Base-by-base conservation (phyloP, 2,113 vertebrate species). In the Albula goreensis region DNA sequence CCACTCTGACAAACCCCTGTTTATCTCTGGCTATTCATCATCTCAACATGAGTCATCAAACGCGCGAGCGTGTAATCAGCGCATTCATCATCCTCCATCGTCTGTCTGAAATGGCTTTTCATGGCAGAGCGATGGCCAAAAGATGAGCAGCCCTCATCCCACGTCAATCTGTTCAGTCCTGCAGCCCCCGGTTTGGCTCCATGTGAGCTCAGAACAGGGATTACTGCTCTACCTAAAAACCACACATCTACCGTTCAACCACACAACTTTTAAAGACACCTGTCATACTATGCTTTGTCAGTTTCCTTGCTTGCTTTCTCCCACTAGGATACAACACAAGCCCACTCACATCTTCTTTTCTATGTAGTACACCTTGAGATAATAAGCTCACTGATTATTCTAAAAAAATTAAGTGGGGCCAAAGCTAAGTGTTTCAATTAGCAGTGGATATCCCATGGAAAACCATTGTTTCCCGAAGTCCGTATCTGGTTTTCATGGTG, bases 1-100 rank as follows among this genome's bases (percentile, higher is more conserved):
- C 83, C 85, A 87, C 85, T 41, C 80, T 31, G 60, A 80, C 66
- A 51, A 41, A 53, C 31, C 86, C 57, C 88, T 87, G 88, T 87
- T 84, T 84, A 81, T 81, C 19, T 50, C 17, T 17, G 22, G 9
- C n/a, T 81, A 50, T 50, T 79, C 78, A 49, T 79, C 78, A 79
- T 79, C 78, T 48, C 78, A 79, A 25, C 7, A 49, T 79, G 12
- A 79, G 49, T 79, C 78, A 49, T 79, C 78, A 50, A 15, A 49
- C 4, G 78, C 17, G 78, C 9, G 70, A 31, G 15, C 48, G 49
- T 50, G 49, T 79, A 50, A 79, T 49, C 48, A 79, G 15, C 2
- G 49, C 48, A 79, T 48, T 79, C 78, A 49, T 79, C 70, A n/a
- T 74, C 70, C 70, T 79, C 78, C 74, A 78, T 78, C 60, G 25